These are phyloP conservation scores for Anneissia japonica DNA, from an alignment of 35 echinoderm and acorn worm species.

Conservation along the genomic window DNA sequence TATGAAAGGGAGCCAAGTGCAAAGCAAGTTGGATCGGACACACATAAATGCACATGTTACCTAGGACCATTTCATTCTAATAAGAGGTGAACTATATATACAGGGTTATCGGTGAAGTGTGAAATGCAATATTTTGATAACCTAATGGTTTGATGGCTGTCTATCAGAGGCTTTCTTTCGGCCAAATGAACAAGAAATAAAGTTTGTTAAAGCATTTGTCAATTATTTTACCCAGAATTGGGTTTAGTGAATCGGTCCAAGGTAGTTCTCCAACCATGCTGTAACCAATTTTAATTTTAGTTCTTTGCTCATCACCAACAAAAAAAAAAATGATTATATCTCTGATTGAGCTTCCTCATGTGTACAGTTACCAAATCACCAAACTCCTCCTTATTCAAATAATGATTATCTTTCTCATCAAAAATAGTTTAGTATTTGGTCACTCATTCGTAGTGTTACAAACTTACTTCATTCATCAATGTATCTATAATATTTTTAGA, in stretches of 20 bases:
- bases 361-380: neutral
- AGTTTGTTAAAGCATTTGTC: neutral
- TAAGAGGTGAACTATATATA: neutral
- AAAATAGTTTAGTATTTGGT: neutral
- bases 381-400: neutral
- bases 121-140: constrained; percentile 2
- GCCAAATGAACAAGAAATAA: neutral
- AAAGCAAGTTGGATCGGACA: neutral
- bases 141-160: neutral
- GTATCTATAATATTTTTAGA: no score
- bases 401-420: neutral
- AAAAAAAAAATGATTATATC: neutral
- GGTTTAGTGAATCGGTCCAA: neutral
- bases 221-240: neutral
- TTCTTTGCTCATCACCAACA: neutral
- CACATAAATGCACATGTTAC: neutral
- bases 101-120: neutral
- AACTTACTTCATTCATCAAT: neutral
- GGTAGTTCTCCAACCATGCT: neutral
- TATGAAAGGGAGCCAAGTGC: neutral
- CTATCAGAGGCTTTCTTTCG: neutral
- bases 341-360: neutral
- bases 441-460: neutral
- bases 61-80: neutral
- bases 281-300: neutral